Conservation (phyloP, 1,140 invertebrate genomes). For the Pteromalus puparum region DNA sequence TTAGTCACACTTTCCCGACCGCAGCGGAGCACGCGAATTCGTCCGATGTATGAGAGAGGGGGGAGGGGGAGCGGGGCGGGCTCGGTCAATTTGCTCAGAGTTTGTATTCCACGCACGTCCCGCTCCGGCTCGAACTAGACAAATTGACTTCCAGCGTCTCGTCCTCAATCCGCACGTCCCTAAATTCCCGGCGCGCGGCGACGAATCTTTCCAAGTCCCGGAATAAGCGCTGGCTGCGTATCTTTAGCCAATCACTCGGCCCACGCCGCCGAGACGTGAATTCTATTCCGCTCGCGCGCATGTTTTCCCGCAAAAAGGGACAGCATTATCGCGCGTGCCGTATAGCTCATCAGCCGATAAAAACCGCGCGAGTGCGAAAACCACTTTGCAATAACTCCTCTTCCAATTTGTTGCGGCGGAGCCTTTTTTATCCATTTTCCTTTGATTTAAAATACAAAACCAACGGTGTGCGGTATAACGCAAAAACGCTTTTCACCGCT, state of each 20-base stretch:
- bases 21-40: background rate
- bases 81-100: conserved; percentile 19
- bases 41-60: background rate
- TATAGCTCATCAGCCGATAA: background rate
- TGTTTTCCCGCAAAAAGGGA: no score
- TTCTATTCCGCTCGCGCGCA: no score
- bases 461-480: background rate
- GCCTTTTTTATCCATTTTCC: background rate
- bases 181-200: background rate
- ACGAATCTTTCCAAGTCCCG: background rate
- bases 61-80: background rate
- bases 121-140: conserved; percentile 19
- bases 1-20: background rate
- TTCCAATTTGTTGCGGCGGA: background rate
- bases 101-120: conserved; percentile 27
- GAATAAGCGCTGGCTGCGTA: background rate
- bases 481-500: conserved; percentile 3
- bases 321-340: no score
- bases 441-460: conserved; percentile 24
- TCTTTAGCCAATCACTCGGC: background rate
- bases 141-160: conserved; percentile 28
- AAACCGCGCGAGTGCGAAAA: background rate
- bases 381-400: conserved; percentile 13
- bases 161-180: background rate
- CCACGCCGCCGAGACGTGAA: no score